Base-by-base conservation (phyloP, 2,113 vertebrate species). In the Colistium nudipinnis region DNA sequence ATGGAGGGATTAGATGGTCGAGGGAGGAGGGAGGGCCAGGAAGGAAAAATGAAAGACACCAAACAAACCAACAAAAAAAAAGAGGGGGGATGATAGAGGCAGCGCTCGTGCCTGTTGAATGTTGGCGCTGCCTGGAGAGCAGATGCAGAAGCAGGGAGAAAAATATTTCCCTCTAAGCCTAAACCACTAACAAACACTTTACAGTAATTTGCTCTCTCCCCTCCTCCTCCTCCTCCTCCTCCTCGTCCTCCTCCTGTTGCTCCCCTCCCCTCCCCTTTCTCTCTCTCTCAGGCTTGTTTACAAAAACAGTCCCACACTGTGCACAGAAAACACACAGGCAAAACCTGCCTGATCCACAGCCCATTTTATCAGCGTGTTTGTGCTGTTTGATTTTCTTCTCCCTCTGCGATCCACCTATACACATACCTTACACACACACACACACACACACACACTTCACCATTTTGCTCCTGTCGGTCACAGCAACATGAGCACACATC, bases 41-140 rank as follows among this genome's bases (percentile, higher is more conserved):
- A 20, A 51, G 43, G 27, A 64, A 48, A 78, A 67, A 67, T 54
- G 39, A 78, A 65, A 70, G 54, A 70, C 20, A 30, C 22, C 1
- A 16, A 31, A 41, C 13, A 56, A 28, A 16, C 31, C 30, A 48
- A 59, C 24, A 27, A 20, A n/a, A 27, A 30, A 24, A 38, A 47
- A 11, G 22, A 24, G 24, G 44, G 24, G 10, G 19, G 39, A 69
- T 41, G 76, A 70, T 44, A 49, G 66, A 64, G 51, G 61, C 52
- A 66, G 71, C 25, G 0, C 17, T 71, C 61, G 82, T 73, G 96
- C 95, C 94, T 90, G 67, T 88, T 91, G 88, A 77, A 90, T 88
- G 79, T 54, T 76, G 74, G 77, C 55, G 61, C 77, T 80, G 80
- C 78, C 80, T 85, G 19, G 74, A 72, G 59, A 89, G 85, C 86